Percentiles rank a stretch among this genome's conserved stretches.
Evolutionary conservation across 2,888 invertebrate genomes (phyloP).

Genomic region (Xestoiulus laeticollis): DNA sequence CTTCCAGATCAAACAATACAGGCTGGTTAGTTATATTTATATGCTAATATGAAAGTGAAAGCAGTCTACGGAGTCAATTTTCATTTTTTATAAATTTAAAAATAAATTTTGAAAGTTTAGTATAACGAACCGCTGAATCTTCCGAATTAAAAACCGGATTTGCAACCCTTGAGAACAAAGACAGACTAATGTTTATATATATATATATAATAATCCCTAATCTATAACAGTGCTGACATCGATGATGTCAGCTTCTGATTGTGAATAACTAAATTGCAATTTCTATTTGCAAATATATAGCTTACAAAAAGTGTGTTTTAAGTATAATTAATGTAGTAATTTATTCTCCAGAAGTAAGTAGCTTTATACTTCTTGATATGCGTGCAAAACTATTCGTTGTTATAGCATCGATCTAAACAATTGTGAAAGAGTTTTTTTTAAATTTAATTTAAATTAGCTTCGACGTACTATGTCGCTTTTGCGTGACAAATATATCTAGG

Average conservation of each 20-base stretch:
- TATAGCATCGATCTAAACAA: constrained; percentile 8
- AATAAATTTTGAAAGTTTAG: no score
- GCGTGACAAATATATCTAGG: not conserved
- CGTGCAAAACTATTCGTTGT: constrained; percentile 8
- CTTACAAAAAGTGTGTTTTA: not conserved
- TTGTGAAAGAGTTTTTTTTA: not conserved
- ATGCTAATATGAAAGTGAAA: no score
- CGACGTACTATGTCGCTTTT: not conserved
- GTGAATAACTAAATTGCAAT: constrained; percentile 26
- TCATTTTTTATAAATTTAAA: no score
- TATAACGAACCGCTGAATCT: not conserved
- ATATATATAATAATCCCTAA: not conserved
- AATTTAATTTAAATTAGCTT: not conserved
- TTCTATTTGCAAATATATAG: constrained; percentile 20
- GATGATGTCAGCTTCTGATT: constrained; percentile 11
- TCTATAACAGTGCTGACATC: constrained; percentile 1
- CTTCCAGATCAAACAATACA: no score
- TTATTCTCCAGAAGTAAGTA: constrained; percentile 26
- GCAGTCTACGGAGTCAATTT: no score
- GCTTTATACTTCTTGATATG: constrained; percentile 12
- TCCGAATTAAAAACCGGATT: not conserved
- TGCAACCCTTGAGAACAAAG: not conserved
- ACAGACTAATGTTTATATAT: not conserved
- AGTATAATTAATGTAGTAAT: constrained; percentile 26
- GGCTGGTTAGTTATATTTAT: no score